These are phyloP conservation scores for Taurulus bubalis DNA, from an alignment of 2,113 vertebrate species.

Conservation along the genomic window DNA sequence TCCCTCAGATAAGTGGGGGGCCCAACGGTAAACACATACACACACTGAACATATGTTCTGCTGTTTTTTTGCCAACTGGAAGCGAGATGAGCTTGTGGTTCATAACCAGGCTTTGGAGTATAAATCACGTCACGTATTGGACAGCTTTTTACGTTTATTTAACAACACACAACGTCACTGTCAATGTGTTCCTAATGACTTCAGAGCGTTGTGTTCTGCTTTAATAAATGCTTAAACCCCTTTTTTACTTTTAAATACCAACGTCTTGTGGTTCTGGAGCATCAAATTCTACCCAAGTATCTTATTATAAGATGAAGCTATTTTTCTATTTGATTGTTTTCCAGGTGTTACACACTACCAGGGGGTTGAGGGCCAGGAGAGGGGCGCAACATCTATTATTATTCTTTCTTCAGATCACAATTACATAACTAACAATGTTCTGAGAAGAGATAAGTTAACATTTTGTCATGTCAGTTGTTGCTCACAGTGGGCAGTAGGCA, in stretches of 20 bases:
- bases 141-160: not conserved
- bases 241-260: too few species aligned
- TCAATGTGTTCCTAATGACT: not conserved
- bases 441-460: not conserved
- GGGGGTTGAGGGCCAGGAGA: too few species aligned
- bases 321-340: not conserved
- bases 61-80: slow-evolving; percentile 1
- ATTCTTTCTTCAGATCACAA: not conserved
- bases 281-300: not conserved
- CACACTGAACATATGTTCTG: slow-evolving; percentile 31
- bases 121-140: not conserved
- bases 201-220: not conserved
- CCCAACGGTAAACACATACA: slow-evolving; percentile 11
- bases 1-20: slow-evolving; percentile 20
- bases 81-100: slow-evolving; percentile 3
- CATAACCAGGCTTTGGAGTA: not conserved
- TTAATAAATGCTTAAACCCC: not conserved
- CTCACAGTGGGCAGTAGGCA: not conserved
- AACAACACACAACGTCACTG: not conserved
- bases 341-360: not conserved
- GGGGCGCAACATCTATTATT: not conserved
- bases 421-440: not conserved
- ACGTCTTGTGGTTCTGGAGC: too few species aligned
- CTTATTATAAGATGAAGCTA: not conserved
- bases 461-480: not conserved